phyloP scores from a whole-genome alignment of 2,888 invertebrate species.

The Tanypteryx hageni region DNA sequence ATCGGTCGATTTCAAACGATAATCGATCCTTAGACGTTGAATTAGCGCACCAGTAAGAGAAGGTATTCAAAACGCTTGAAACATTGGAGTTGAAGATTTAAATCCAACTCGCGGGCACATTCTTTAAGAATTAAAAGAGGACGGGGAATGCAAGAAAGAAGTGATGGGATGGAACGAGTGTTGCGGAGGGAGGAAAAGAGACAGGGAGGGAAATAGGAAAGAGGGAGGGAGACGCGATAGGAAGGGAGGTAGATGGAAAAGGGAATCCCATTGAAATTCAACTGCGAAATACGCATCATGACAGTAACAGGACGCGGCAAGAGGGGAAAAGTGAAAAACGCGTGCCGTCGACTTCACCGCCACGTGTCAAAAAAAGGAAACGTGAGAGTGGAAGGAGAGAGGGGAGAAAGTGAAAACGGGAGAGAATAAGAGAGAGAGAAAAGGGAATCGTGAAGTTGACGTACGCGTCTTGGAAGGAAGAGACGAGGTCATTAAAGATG shows the following conservation, averaged over 20 bases:
- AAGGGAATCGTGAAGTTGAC: slow-evolving; percentile 17
- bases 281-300: slow-evolving; percentile 13
- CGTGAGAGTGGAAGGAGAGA: neutral
- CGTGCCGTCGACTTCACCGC: neutral
- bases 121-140: neutral
- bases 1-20: too few relatives aligned
- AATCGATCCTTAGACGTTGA: too few relatives aligned
- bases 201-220: neutral
- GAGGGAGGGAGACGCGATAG: neutral
- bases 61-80: too few relatives aligned
- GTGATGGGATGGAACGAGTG: neutral
- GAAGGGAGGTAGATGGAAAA: neutral
- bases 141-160: neutral
- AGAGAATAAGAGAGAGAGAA: neutral
- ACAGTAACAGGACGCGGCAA: slow-evolving; percentile 19
- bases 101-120: too few relatives aligned
- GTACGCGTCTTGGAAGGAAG: neutral
- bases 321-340: neutral
- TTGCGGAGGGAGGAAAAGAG: neutral
- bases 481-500: neutral
- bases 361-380: slow-evolving; percentile 19
- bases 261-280: slow-evolving; percentile 6
- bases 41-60: too few relatives aligned
- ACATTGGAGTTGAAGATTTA: too few relatives aligned
- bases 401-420: neutral